Conservation (phyloP, 2,888 invertebrate species). For the Drosophila phalerata region DNA sequence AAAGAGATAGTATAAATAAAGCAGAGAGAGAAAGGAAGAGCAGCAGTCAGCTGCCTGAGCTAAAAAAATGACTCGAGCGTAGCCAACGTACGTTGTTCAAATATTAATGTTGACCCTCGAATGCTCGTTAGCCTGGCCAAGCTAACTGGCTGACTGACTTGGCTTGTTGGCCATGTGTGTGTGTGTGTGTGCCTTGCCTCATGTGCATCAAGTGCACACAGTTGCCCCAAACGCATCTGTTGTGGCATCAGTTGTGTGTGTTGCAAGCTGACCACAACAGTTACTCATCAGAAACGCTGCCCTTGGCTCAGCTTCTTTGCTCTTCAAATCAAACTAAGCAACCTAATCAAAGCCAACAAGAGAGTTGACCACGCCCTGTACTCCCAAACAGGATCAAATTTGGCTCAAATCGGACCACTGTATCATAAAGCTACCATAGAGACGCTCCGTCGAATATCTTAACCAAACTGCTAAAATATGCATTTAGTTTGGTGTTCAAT, state of each 20-base stretch:
- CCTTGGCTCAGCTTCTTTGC: slow-evolving; percentile 16
- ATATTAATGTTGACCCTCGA: slow-evolving; percentile 79
- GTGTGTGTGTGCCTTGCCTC: slow-evolving; percentile 2
- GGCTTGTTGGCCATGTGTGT: slow-evolving; percentile 22
- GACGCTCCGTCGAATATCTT: too few species aligned
- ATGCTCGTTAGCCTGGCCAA: slow-evolving; percentile 67
- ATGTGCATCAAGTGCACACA: slow-evolving; percentile 45
- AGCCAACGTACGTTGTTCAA: slow-evolving; percentile 74
- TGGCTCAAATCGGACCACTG: too few species aligned
- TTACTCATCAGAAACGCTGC: slow-evolving; percentile 49
- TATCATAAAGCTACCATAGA: too few species aligned
- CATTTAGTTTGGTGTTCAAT: too few species aligned
- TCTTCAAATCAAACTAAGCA: slow-evolving; percentile 40
- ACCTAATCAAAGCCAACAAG: slow-evolving; percentile 36
- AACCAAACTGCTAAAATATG: too few species aligned
- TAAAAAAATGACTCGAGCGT: slow-evolving; percentile 56
- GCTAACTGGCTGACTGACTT: slow-evolving; percentile 20
- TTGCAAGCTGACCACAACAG: slow-evolving; percentile 26
- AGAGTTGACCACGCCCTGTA: slow-evolving; percentile 7
- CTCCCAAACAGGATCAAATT: slow-evolving; percentile 9
- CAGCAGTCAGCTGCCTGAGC: slow-evolving; percentile 15
- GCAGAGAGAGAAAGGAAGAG: neutral
- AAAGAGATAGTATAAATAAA: slow-evolving; percentile 13
- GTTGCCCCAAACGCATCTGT: slow-evolving; percentile 35
- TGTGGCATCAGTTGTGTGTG: slow-evolving; percentile 3